phyloP scores from a whole-genome alignment of 2,888 invertebrate genomes.

The Polydrusus cervinus region DNA sequence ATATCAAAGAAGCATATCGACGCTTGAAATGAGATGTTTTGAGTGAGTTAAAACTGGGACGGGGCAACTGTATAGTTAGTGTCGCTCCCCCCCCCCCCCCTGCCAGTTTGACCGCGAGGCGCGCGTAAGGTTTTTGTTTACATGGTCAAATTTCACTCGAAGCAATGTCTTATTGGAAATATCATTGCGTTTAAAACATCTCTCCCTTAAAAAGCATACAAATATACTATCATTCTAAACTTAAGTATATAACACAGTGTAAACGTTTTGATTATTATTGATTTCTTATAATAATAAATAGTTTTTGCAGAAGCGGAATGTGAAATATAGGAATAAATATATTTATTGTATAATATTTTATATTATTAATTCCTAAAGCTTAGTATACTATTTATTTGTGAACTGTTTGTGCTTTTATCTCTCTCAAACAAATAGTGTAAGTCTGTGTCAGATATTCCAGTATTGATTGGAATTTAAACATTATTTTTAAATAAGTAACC shows the following conservation, averaged over 20 bases:
- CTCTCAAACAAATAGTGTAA: constrained; percentile 14
- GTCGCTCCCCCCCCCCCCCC: too few relatives aligned
- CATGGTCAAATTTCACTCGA: too few relatives aligned
- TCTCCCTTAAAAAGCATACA: not conserved
- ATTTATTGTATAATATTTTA: constrained; percentile 15
- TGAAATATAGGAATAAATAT: constrained; percentile 35
- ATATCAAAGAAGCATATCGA: not conserved
- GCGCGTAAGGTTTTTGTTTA: too few relatives aligned
- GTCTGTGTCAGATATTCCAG: not conserved
- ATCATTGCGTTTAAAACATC: too few relatives aligned
- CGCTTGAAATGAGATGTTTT: too few relatives aligned
- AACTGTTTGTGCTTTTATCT: constrained; percentile 28
- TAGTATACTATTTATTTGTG: constrained; percentile 33
- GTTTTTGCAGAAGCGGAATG: constrained; percentile 42
- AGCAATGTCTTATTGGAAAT: too few relatives aligned
- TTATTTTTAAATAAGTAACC: too few relatives aligned
- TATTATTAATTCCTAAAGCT: constrained; percentile 15
- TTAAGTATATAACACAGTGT: constrained; percentile 22
- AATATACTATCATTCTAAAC: constrained; percentile 1
- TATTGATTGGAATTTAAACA: not conserved
- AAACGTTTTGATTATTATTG: constrained; percentile 35
- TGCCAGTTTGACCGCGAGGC: too few relatives aligned
- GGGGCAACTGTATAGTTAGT: too few relatives aligned
- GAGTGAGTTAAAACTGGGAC: too few relatives aligned
- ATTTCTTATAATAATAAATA: not conserved